Evolutionary conservation across 2,888 invertebrate genomes (phyloP).

Genomic region (Cylloceria caligata): DNA sequence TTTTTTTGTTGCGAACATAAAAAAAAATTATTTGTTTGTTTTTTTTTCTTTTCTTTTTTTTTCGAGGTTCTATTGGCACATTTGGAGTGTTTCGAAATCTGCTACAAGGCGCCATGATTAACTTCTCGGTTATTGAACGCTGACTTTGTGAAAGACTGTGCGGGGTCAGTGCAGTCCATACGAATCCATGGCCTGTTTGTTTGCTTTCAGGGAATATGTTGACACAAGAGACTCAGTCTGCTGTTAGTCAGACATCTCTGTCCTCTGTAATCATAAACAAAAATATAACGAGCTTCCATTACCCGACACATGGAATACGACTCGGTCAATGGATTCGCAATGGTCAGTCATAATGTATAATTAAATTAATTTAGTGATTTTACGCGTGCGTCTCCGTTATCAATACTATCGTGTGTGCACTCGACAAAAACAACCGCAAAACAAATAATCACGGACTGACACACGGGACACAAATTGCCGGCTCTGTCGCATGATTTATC

Average conservation of each 20-base stretch:
- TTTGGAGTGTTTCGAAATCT: slow-evolving; percentile 19
- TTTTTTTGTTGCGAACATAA: not conserved
- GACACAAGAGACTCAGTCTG: slow-evolving; percentile 66
- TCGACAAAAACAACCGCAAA: slow-evolving; percentile 40
- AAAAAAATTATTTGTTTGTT: slow-evolving; percentile 1
- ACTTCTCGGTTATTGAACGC: not conserved
- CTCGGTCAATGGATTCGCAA: slow-evolving; percentile 61
- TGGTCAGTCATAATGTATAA: slow-evolving; percentile 51
- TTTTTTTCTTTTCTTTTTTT: too few species aligned
- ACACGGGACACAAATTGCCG: not conserved
- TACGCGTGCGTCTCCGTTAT: too few species aligned
- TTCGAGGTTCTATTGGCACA: slow-evolving; percentile 58
- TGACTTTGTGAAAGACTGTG: slow-evolving; percentile 1
- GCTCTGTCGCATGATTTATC: not conserved
- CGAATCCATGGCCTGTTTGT: slow-evolving; percentile 30
- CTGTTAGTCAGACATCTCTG: slow-evolving; percentile 68
- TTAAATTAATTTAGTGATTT: not conserved
- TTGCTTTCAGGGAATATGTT: slow-evolving; percentile 73
- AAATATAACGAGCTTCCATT: slow-evolving; percentile 61
- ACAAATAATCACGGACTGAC: slow-evolving; percentile 50
- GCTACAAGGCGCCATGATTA: slow-evolving; percentile 3
- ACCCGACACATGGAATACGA: slow-evolving; percentile 57
- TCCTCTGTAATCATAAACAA: slow-evolving; percentile 74
- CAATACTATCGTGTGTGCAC: not conserved
- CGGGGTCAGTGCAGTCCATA: not conserved